Conservation (phyloP, 2,113 vertebrate species). For the Sitta europaea region DNA sequence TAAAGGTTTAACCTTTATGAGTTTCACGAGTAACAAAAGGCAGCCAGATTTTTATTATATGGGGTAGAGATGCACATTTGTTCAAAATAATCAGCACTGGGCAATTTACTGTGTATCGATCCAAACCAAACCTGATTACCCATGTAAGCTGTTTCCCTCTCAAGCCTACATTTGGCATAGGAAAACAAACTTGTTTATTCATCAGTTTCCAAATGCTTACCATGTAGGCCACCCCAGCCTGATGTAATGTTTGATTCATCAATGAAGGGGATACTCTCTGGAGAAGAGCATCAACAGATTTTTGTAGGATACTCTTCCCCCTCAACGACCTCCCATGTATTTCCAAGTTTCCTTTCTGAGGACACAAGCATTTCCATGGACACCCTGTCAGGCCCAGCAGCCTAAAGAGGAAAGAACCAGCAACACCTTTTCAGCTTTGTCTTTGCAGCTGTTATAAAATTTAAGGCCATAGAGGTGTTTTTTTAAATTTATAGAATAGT, state of each 20-base stretch:
- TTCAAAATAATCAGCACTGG: constrained; percentile 46
- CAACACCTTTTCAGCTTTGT: fast-evolving
- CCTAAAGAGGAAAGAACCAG: background rate
- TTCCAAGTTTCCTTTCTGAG: background rate
- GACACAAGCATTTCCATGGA: background rate
- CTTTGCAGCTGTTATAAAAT: background rate
- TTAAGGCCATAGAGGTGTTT: background rate
- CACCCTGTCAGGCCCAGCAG: background rate
- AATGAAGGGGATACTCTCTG: background rate
- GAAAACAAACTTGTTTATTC: constrained; percentile 32
- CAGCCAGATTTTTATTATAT: constrained; percentile 34
- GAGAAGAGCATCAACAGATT: background rate
- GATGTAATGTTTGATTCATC: background rate
- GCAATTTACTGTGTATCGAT: background rate
- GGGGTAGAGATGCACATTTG: background rate
- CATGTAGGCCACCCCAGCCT: background rate
- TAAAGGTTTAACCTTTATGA: constrained; percentile 51
- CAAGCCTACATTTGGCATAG: background rate
- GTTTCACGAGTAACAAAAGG: constrained; percentile 23
- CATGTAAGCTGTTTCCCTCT: constrained; percentile 14
- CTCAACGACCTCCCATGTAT: background rate
- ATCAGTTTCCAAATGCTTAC: background rate
- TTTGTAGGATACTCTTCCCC: background rate
- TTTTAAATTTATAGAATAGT: background rate
- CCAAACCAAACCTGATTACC: constrained; percentile 36